A percentile compares a stretch with the other conserved stretches of the same genome.
phyloP scores from a whole-genome alignment of 2,888 invertebrate species.

The Achlya flavicornis region DNA sequence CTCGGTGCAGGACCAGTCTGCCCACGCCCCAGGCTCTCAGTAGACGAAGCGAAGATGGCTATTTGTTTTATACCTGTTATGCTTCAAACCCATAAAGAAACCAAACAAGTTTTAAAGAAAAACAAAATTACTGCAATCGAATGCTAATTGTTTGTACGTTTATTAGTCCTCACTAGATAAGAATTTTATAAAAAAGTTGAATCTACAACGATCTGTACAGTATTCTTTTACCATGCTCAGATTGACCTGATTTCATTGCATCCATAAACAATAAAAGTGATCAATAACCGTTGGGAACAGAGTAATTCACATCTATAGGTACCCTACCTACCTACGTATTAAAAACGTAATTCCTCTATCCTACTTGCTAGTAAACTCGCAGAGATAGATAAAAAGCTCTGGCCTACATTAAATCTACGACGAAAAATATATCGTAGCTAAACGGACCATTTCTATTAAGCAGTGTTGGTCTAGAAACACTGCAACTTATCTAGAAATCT shows the following conservation, averaged over 20 bases:
- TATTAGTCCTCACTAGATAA: slow-evolving; percentile 4
- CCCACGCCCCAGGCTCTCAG: slow-evolving; percentile 46
- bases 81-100: slow-evolving; percentile 36
- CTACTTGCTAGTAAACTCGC: not conserved
- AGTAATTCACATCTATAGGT: not conserved
- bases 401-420: slow-evolving; percentile 1
- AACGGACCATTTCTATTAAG: not conserved
- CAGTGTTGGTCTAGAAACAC: not conserved
- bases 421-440: slow-evolving; percentile 1
- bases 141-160: not conserved
- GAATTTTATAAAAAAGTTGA: not conserved
- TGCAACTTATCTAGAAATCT: slow-evolving; percentile 10
- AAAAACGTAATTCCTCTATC: not conserved
- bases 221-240: not conserved
- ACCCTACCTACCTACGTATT: not conserved
- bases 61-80: slow-evolving; percentile 47
- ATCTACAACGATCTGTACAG: not conserved
- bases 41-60: slow-evolving; percentile 31
- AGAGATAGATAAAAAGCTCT: slow-evolving; percentile 1
- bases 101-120: slow-evolving; percentile 12
- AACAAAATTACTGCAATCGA: not conserved
- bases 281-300: not conserved
- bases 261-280: not conserved
- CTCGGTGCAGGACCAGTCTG: slow-evolving; percentile 46
- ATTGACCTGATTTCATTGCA: not conserved